These are phyloP conservation scores for Calameuta pallipes DNA, from an alignment of 2,888 invertebrate genomes.

Conservation along the genomic window DNA sequence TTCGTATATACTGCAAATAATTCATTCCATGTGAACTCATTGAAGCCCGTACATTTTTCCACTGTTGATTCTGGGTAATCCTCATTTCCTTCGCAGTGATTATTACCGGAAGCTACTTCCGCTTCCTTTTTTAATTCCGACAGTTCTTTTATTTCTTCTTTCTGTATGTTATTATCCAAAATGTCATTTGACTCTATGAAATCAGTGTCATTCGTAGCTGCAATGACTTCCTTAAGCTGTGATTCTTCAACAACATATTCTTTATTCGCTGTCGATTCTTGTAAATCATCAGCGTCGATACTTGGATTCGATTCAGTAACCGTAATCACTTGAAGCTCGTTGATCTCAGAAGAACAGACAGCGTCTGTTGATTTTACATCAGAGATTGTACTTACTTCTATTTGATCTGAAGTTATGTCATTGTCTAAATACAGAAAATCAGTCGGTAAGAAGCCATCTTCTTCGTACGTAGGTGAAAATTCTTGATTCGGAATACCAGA, in stretches of 20 bases:
- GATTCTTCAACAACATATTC: neutral
- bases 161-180: neutral
- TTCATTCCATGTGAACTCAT: neutral
- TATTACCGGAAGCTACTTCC: neutral
- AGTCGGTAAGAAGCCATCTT: neutral
- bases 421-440: neutral
- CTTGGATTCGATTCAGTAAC: no score
- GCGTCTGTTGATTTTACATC: neutral
- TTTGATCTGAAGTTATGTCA: neutral
- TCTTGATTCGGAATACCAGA: neutral
- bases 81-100: neutral
- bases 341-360: neutral
- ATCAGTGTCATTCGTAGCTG: neutral
- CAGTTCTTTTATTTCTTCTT: constrained; percentile 16
- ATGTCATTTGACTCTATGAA: neutral
- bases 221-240: neutral
- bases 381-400: neutral
- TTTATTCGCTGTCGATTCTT: neutral
- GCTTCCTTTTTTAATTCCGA: constrained; percentile 14
- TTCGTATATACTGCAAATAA: neutral
- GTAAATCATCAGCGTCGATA: neutral
- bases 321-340: neutral
- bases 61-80: neutral
- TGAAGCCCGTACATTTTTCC: neutral
- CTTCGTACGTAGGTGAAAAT: neutral